These are phyloP conservation scores for Pentamera pediparva DNA, from an alignment of 53 echinoderm and acorn worm species.

Conservation along the genomic window DNA sequence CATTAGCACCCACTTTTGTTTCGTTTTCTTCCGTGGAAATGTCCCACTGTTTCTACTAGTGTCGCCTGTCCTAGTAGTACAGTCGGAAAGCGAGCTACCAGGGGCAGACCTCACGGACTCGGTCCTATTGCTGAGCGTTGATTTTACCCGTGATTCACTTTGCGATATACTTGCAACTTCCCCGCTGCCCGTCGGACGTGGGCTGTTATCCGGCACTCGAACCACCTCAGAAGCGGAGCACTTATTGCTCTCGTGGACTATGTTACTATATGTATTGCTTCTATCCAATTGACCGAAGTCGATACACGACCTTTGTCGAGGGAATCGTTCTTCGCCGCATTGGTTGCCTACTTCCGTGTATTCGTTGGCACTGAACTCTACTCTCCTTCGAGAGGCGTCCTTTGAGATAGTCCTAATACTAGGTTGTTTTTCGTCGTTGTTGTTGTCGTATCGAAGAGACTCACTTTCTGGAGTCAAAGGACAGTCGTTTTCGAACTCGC, in stretches of 20 bases:
- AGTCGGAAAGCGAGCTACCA: conserved; percentile 16
- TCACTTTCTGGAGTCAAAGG: conserved; percentile 29
- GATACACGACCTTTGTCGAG: conserved; percentile 78
- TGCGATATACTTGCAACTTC: conserved; percentile 20
- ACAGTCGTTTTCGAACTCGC: conserved; percentile 23
- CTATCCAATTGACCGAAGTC: conserved; percentile 80
- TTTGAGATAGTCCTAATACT: conserved; percentile 35
- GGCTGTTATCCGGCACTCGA: neutral
- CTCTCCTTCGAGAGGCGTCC: conserved; percentile 34
- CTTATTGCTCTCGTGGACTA: neutral
- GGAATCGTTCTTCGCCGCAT: conserved; percentile 29
- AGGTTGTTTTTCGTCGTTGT: conserved; percentile 29
- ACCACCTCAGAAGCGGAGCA: conserved; percentile 27
- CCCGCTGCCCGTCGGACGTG: neutral
- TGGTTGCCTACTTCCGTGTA: conserved; percentile 33
- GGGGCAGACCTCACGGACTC: conserved; percentile 7
- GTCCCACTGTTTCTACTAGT: conserved; percentile 27
- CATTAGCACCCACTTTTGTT: conserved; percentile 53
- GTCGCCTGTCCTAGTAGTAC: conserved; percentile 22
- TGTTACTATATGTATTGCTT: conserved; percentile 15
- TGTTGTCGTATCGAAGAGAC: conserved; percentile 22
- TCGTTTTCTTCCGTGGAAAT: conserved; percentile 38
- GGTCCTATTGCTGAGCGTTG: conserved; percentile 4
- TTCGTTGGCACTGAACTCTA: conserved; percentile 25
- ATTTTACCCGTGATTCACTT: conserved; percentile 2